phyloP scores from a whole-genome alignment of 2,888 invertebrate species.

The Ditylenchus weischeri region DNA sequence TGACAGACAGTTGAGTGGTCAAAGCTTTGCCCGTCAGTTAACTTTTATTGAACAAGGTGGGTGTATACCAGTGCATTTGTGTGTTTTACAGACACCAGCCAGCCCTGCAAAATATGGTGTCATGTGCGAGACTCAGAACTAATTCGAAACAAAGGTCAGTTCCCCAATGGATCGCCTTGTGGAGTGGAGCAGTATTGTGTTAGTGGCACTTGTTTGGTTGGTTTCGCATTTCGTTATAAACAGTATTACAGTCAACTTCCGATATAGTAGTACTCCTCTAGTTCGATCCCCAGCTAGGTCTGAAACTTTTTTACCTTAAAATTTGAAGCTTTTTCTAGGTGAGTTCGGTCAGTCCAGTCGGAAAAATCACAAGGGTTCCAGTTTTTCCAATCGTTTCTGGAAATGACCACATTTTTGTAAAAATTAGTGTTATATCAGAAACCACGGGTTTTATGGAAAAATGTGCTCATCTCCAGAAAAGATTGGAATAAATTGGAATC shows the following conservation, averaged over 20 bases:
- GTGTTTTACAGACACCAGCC: constrained; percentile 44
- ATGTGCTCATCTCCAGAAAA: too few species aligned
- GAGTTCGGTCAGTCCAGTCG: too few species aligned
- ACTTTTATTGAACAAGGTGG: neutral
- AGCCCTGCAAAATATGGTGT: constrained; percentile 59
- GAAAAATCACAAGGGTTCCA: too few species aligned
- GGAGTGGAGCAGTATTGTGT: constrained; percentile 53
- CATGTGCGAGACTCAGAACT: constrained; percentile 55
- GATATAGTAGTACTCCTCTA: constrained; percentile 1
- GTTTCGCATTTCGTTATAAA: neutral
- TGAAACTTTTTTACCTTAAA: too few species aligned
- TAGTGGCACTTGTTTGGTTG: constrained; percentile 50
- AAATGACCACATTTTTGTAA: too few species aligned
- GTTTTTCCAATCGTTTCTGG: too few species aligned
- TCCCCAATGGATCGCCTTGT: constrained; percentile 58
- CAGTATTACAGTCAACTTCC: too few species aligned
- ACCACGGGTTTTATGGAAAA: too few species aligned
- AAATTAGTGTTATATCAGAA: too few species aligned
- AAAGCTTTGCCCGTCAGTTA: constrained; percentile 52
- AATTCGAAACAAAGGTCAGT: constrained; percentile 58
- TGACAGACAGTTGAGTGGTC: constrained; percentile 55
- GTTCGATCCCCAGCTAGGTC: too few species aligned
- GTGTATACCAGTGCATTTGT: neutral
- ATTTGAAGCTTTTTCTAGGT: too few species aligned
- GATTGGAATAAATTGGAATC: too few species aligned